Base-by-base conservation (phyloP, 1,140 invertebrate genomes). In the Polyergus mexicanus region DNA sequence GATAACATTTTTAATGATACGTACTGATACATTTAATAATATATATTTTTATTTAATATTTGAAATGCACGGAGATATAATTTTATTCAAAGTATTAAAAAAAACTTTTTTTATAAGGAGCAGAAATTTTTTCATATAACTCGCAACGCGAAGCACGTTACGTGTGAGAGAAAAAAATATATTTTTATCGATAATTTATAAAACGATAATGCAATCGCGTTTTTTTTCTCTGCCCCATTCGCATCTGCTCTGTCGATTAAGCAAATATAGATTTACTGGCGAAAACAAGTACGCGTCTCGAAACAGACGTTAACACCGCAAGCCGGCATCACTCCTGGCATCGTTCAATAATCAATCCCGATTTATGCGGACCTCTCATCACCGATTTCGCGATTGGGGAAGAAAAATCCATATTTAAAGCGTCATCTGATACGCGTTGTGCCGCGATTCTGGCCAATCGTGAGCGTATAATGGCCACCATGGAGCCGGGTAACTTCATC, bases 401-500 rank as follows among this genome's bases (percentile, higher is more conserved):
- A 77, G 81, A 89, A 89, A 88, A 91, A 89, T 91, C 86, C 84
- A 91, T 91, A 92, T 92, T 93, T 91, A 94, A 93, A 93, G 90
- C 87, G 88, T 94, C 91, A 88, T 88, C 92, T 95, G 94, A 95
- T 94, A 94, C 92, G 91, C 92, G 94, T 93, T 77, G 94, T 95
- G 90, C 89, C 86, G 88, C 90, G 90, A 90, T 92, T 88, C 84
- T 90, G 90, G 90, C 94, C 94, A 95, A 95, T 95, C 92, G 92
- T 93, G 92, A 89, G 77, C 92, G 91, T 91, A 94, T 95, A 95
- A 95, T 95, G 94, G 95, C 94, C 93, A 93, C 94, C 93, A 75
- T 87, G 63, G 85, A 81, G 83, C 69, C 78, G 66, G 84, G 5
- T 56, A 89, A 89, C 88, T 93, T 91, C 63, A 66, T 44, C 71